Base-by-base conservation (phyloP, 2,113 vertebrate genomes). In the Sinocyclocheilus grahami region DNA sequence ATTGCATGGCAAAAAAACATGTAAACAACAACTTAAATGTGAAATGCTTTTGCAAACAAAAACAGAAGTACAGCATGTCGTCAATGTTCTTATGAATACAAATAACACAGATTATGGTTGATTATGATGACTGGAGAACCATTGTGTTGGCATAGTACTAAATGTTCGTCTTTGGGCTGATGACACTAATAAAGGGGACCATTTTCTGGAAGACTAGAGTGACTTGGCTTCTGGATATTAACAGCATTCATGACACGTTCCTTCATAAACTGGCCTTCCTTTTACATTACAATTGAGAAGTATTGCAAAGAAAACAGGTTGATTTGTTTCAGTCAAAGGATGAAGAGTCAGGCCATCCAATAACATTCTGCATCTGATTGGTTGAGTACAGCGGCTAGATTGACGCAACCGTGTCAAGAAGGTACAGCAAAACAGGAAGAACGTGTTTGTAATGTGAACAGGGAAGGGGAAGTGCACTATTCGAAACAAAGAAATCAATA, bases 401-500 rank as follows among this genome's bases (percentile, higher is more conserved):
- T 20, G 83, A 75, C 18, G 62, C 13, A 9, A 67, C 2, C 20
- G 3, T 46, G 42, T 46, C 10, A 2, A 48, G 46, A 12, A 48
- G 11, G 46, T 48, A 48, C 37, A 18, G 62, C 27, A 33, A 53
- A 55, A 69, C 63, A 69, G 46, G 33, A 76, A 82, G 82, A 79
- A 53, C 46, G 42, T 77, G 84, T 82, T 71, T 42, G 63, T 83
- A 62, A 48, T 67, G 82, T 78, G 76, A 46, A 79, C 62, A 83
- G 75, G 60, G 78, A 75, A 58, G 80, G 46, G 79, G 53, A 86
- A 88, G 87, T 86, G 85, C 86, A 82, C 86, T 16, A 88, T 84
- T 87, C 20, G 78, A 76, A 83, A 88, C 30, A 39, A 27, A 82
- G 65, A 75, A 86, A 83, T 87, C 83, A 83, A 74, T 78, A 71